Evolutionary conservation across 2,113 vertebrate species (phyloP).

Genomic region (Hassar affinis): DNA sequence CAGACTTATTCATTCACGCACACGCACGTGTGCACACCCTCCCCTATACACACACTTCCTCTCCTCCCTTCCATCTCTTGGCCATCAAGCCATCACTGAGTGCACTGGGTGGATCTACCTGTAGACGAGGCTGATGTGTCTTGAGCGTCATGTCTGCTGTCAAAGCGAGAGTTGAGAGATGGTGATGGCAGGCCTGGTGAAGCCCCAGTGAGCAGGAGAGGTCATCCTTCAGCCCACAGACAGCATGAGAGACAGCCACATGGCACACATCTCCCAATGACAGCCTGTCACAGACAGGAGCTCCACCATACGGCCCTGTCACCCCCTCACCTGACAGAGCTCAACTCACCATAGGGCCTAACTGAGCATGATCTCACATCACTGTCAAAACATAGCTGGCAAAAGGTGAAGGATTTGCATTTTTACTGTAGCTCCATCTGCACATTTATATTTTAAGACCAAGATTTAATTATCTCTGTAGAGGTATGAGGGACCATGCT

Average conservation of each 20-base stretch:
- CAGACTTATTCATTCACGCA: constrained; percentile 28
- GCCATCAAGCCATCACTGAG: constrained; percentile 29
- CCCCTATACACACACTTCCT: constrained; percentile 30
- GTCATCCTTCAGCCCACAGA: constrained; percentile 55
- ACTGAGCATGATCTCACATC: constrained; percentile 45
- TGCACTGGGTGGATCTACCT: constrained; percentile 54
- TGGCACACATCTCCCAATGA: constrained; percentile 53
- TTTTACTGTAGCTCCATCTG: constrained; percentile 53
- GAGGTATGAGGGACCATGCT: constrained; percentile 27
- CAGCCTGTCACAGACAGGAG: constrained; percentile 53
- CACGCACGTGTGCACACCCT: constrained; percentile 56
- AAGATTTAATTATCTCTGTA: constrained; percentile 52
- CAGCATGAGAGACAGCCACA: constrained; percentile 56
- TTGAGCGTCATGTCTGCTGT: constrained; percentile 52
- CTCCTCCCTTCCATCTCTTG: constrained; percentile 38
- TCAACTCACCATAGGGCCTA: constrained; percentile 45
- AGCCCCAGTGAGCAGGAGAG: constrained; percentile 55
- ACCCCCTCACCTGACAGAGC: constrained; percentile 55
- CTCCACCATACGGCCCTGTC: constrained; percentile 53
- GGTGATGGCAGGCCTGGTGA: constrained; percentile 50
- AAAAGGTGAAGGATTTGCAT: constrained; percentile 55
- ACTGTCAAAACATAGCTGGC: constrained; percentile 52
- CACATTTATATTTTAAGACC: constrained; percentile 54
- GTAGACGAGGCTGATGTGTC: constrained; percentile 51
- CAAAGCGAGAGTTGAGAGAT: constrained; percentile 50